A percentile compares a stretch with the other conserved stretches of the same genome.
Conservation (phyloP, 92 coral and sea anemone species). For the Umimayanthus kanabou region DNA sequence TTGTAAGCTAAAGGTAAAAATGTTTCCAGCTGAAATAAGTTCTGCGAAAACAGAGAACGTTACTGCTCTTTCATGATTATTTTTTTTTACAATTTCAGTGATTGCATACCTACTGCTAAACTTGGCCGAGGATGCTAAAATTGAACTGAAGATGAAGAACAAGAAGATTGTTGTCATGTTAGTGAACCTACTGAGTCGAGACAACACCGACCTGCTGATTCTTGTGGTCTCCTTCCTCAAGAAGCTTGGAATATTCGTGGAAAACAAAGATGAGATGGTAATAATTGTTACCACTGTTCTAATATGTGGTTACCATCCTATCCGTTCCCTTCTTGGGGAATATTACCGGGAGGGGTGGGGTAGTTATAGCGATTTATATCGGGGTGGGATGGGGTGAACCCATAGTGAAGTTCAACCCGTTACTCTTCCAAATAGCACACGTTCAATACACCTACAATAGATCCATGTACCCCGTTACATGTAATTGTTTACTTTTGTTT, state of each 20-base stretch:
- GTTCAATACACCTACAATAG: too few species aligned
- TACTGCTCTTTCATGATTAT: not conserved
- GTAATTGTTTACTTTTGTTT: too few species aligned
- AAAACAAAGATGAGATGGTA: conserved; percentile 98
- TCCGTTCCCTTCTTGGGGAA: not conserved
- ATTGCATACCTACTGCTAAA: conserved; percentile 86
- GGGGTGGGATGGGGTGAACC: too few species aligned
- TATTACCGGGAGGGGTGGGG: not conserved
- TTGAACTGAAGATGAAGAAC: conserved; percentile 94
- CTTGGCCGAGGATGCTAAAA: conserved; percentile 97
- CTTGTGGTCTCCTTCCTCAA: conserved; percentile 93
- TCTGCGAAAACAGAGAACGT: too few species aligned
- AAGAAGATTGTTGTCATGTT: conserved; percentile 81
- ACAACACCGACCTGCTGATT: conserved; percentile 86
- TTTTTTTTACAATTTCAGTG: conserved; percentile 46
- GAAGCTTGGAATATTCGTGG: conserved; percentile 88
- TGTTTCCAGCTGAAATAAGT: too few species aligned
- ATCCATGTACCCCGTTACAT: too few species aligned
- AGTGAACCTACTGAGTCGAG: conserved; percentile 78
- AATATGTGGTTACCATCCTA: not conserved
- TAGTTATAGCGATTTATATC: too few species aligned
- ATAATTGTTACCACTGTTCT: not conserved
- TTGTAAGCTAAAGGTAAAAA: too few species aligned
- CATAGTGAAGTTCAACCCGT: too few species aligned
- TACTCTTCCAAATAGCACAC: too few species aligned